phyloP scores from a whole-genome alignment of 2,797 vertebrate species.

The Hoplostethus atlanticus region DNA sequence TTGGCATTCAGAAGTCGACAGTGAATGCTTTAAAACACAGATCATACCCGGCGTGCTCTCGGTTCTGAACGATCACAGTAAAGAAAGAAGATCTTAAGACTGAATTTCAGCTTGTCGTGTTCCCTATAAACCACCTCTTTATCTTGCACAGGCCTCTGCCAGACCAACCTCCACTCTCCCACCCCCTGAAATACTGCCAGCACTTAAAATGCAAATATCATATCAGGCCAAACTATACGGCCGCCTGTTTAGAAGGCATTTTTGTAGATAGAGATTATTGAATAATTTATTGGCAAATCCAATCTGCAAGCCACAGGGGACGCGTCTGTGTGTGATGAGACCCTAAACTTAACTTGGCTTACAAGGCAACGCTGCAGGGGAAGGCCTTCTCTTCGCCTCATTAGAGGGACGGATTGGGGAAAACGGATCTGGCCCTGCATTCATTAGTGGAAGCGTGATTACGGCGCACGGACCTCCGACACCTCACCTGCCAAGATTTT shows the following conservation, averaged over 20 bases:
- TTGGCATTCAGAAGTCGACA: constrained; percentile 40
- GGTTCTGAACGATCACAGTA: constrained; percentile 33
- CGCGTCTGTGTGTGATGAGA: constrained; percentile 36
- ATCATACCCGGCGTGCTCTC: constrained; percentile 5
- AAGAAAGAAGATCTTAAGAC: constrained; percentile 10
- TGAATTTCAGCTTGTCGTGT: constrained; percentile 23
- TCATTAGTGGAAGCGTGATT: constrained; percentile 66
- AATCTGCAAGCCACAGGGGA: constrained; percentile 62
- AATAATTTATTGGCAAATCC: constrained; percentile 75
- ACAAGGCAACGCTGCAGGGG: constrained; percentile 49
- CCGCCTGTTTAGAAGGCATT: constrained; percentile 55
- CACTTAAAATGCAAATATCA: constrained; percentile 60
- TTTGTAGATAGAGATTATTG: constrained; percentile 66
- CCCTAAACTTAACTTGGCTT: constrained; percentile 51
- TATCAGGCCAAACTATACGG: constrained; percentile 49
- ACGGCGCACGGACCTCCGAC: constrained; percentile 48
- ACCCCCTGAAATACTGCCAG: constrained; percentile 29
- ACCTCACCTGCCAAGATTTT: constrained; percentile 64
- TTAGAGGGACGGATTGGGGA: constrained; percentile 56
- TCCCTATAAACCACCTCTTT: constrained; percentile 33
- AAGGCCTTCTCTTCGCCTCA: constrained; percentile 59
- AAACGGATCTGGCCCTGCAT: constrained; percentile 61
- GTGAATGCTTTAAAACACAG: constrained; percentile 34
- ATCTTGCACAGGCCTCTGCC: constrained; percentile 16
- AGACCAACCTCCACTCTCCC: constrained; percentile 6